Conservation (phyloP, 2,113 vertebrate species). For the Rana temporaria region DNA sequence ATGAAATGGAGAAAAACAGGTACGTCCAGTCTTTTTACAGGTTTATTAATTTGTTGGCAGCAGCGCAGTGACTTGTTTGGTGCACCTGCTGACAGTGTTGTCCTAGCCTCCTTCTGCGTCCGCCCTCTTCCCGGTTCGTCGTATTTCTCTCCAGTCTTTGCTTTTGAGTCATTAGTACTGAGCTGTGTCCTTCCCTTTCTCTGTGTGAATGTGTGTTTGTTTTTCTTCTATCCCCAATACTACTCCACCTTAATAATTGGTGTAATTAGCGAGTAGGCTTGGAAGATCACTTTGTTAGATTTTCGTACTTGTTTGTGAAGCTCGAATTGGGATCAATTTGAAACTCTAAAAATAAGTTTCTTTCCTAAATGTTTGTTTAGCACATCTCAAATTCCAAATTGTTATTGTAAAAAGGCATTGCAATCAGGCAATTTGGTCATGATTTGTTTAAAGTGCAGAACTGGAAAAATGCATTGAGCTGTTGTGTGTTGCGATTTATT, state of each 20-base stretch:
- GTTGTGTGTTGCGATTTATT: not conserved
- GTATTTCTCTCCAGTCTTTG: not conserved
- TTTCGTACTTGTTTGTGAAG: not conserved
- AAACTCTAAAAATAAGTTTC: too few species aligned
- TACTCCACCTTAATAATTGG: conserved; percentile 32
- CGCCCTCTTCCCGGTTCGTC: not conserved
- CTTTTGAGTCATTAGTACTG: conserved; percentile 14
- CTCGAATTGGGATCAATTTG: too few species aligned
- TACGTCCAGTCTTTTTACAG: conserved; percentile 59
- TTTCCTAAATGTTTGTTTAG: too few species aligned
- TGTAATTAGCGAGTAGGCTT: conserved; percentile 3
- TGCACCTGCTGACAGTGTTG: not conserved
- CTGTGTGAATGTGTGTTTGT: conserved; percentile 5
- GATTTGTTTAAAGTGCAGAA: not conserved
- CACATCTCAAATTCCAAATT: too few species aligned
- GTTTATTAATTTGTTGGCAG: not conserved
- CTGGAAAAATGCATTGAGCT: not conserved
- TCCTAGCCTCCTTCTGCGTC: not conserved
- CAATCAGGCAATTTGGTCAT: too few species aligned
- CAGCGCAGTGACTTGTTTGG: not conserved
- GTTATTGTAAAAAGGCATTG: too few species aligned
- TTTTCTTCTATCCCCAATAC: not conserved
- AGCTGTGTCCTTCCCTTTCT: not conserved
- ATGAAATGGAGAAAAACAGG: conserved; percentile 99
- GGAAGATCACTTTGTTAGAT: not conserved